Evolutionary conservation across 2,797 vertebrate genomes (phyloP).

Genomic region (Lemur catta): DNA sequence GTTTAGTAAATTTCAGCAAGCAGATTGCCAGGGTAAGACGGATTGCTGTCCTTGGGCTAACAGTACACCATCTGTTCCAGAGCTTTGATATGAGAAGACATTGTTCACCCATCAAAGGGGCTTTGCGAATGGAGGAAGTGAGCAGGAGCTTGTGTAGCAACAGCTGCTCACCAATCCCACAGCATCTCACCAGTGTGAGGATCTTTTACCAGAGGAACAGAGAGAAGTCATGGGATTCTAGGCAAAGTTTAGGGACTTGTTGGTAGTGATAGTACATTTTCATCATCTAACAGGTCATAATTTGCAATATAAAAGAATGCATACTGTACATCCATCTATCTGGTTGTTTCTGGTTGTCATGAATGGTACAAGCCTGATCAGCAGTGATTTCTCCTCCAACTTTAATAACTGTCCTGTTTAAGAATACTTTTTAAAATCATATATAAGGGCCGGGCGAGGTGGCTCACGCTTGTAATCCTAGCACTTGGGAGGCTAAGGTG

Average conservation of each 20-base stretch:
- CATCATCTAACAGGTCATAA: not conserved
- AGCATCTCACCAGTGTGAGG: not conserved
- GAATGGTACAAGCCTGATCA: not conserved
- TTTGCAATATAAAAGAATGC: not conserved
- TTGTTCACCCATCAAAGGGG: not conserved
- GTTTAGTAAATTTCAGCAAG: not conserved
- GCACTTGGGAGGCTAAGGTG: too few species aligned
- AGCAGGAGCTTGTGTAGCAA: not conserved
- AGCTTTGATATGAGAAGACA: not conserved
- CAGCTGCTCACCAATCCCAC: not conserved
- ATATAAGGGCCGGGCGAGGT: too few species aligned
- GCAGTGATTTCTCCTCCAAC: not conserved
- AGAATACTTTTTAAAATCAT: not conserved
- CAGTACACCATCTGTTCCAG: not conserved
- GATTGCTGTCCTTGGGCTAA: not conserved
- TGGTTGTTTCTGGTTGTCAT: not conserved
- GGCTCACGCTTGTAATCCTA: too few species aligned
- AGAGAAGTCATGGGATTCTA: not conserved
- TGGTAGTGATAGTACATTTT: not conserved
- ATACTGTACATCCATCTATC: not conserved
- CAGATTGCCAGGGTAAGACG: not conserved
- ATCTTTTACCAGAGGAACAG: not conserved
- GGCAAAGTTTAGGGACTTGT: not conserved
- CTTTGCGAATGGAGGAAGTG: not conserved
- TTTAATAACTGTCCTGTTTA: slow-evolving; percentile 9